Conservation (phyloP, 2,113 vertebrate genomes). For the Platycercus adscitus region DNA sequence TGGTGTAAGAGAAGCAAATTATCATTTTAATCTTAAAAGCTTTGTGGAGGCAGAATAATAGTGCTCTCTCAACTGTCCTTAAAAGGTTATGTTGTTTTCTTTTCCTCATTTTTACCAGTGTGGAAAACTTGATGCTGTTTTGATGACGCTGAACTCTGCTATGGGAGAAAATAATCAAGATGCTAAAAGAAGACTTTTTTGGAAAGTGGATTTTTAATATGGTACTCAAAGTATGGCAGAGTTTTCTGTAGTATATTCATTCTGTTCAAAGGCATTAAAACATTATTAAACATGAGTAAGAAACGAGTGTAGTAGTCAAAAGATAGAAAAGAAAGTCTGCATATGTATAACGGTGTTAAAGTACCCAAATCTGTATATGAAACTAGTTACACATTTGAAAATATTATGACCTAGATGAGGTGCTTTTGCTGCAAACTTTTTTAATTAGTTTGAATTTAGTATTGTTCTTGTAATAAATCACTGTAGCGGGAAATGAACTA, state of each 20-base stretch:
- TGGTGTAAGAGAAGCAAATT: conserved; percentile 19
- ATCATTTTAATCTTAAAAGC: conserved; percentile 49
- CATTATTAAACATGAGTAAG: background rate
- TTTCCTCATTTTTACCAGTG: background rate
- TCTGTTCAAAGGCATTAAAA: background rate
- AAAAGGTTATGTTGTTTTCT: conserved; percentile 37
- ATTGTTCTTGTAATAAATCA: background rate
- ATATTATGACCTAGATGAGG: background rate
- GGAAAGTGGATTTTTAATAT: background rate
- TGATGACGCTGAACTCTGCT: conserved; percentile 1
- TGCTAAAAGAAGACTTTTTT: background rate
- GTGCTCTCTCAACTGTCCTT: conserved; percentile 39
- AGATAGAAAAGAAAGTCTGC: background rate
- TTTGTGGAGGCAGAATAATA: conserved; percentile 56
- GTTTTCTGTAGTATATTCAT: background rate
- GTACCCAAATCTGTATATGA: background rate
- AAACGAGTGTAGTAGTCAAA: background rate
- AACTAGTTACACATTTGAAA: background rate
- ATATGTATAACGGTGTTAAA: background rate
- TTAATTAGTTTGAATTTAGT: background rate
- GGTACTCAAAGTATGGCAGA: background rate
- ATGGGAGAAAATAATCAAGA: background rate
- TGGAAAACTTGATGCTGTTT: conserved; percentile 32
- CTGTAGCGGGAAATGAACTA: background rate
- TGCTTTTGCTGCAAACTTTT: background rate